Evolutionary conservation across 2,797 vertebrate genomes (phyloP), one percentile per base, ranked within the genome.

Genomic region (Aulostomus chinensis): DNA sequence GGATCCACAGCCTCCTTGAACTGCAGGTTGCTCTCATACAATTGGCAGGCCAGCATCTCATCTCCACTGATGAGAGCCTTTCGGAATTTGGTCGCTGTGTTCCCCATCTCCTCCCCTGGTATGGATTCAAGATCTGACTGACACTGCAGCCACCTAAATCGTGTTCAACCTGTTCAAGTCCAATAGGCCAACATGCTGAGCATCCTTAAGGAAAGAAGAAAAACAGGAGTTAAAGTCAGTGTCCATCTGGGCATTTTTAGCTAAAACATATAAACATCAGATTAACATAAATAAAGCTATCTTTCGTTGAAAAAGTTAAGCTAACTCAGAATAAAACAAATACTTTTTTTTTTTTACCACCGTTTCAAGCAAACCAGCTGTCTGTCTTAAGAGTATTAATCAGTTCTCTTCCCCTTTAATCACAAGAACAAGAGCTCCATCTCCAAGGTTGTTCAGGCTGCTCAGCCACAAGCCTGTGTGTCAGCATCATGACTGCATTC

Each of bases 1-100:
- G 97, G 97, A 88, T 99, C 97, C 80, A 99, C 88, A 60, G 95
- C 94, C 80, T 99, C 96, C 86, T 97, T 98, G 47, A 99, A 93
- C 77, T 99, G 97, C 38, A 93, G 94, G 85, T 97, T 98, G 81
- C 93, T 94, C 81, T 99, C 96, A 9, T 96, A 99, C 57, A 99
- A 94, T 70, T 98, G 96, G 88, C 92, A 96, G 66, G 96, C 94
- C 82, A 98, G 85, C 73, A 92, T 77, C 90, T 99, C 97, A 61
- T 99, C 97, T 73, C 97, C 97, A 28, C 92, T 98, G 85, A 97
- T 94, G 73, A 99, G 92, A 57, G 97, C 94, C 90, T 99, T 99
- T 38, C 97, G 96, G 83, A 99, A 99, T 84, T 99, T 99, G 69
- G 97, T 98, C 8, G 96, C 95, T 39, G 95, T 94, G 89, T 98